Conservation (phyloP, 2,113 vertebrate genomes). For the Lynx canadensis region DNA sequence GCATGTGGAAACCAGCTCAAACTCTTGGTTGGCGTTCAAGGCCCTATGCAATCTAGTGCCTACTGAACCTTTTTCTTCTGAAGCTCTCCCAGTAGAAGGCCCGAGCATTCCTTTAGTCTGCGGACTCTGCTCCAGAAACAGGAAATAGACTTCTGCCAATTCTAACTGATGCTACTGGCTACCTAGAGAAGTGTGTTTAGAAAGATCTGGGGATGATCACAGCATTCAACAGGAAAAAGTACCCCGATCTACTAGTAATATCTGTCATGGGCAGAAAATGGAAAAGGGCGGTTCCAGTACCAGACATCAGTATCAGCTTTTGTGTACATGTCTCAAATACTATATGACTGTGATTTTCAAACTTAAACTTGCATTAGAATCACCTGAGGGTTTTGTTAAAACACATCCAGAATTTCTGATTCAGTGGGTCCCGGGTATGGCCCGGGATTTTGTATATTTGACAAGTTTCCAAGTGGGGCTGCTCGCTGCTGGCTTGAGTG, state of each 20-base stretch:
- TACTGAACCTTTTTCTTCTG: not conserved
- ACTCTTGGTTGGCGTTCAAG: not conserved
- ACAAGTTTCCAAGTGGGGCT: not conserved
- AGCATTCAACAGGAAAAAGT: not conserved
- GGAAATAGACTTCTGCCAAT: not conserved
- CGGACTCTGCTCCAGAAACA: not conserved
- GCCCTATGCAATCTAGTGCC: not conserved
- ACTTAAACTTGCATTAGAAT: not conserved
- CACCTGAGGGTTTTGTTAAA: not conserved
- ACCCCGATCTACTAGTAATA: not conserved
- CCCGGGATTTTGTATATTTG: not conserved
- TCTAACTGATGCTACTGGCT: not conserved
- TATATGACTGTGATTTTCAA: not conserved
- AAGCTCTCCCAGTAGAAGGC: not conserved
- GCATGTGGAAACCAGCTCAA: not conserved
- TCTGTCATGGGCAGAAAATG: not conserved
- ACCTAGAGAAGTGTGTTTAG: not conserved
- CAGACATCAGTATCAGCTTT: not conserved
- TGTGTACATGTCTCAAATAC: not conserved
- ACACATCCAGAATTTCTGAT: not conserved
- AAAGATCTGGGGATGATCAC: not conserved
- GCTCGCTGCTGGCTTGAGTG: not conserved
- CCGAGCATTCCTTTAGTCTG: not conserved
- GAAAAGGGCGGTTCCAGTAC: not conserved
- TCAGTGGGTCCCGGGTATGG: not conserved